Evolutionary conservation across 2,888 invertebrate genomes (phyloP).

Genomic region (Pilophorus perplexus): DNA sequence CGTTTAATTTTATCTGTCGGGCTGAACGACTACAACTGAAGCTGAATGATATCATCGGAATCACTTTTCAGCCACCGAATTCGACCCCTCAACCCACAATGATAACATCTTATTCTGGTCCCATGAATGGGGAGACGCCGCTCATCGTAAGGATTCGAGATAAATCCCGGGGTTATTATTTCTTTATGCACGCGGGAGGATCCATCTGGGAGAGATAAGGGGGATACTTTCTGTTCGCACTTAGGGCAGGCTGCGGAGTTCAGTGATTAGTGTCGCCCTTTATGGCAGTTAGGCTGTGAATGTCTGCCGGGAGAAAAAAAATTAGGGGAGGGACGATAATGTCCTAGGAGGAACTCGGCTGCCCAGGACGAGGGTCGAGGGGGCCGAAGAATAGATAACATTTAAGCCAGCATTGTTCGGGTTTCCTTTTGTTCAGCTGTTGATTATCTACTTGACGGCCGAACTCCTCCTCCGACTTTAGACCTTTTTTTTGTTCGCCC

Average conservation of each 20-base stretch:
- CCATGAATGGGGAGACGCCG: slow-evolving; percentile 4
- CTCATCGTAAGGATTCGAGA: neutral
- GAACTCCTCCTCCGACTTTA: neutral
- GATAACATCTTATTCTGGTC: neutral
- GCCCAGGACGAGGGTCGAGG: slow-evolving; percentile 10
- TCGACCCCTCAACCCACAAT: too few relatives aligned
- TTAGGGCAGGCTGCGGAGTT: slow-evolving; percentile 14
- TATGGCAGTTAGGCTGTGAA: slow-evolving; percentile 25
- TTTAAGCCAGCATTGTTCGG: slow-evolving; percentile 34
- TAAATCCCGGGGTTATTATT: slow-evolving; percentile 4
- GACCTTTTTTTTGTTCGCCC: slow-evolving; percentile 1
- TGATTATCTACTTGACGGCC: slow-evolving; percentile 39
- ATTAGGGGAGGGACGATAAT: slow-evolving; percentile 20
- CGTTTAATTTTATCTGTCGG: too few relatives aligned
- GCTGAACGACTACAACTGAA: too few relatives aligned
- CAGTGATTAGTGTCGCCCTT: slow-evolving; percentile 34
- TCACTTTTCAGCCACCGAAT: too few relatives aligned
- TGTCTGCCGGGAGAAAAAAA: slow-evolving; percentile 22
- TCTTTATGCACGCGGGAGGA: neutral
- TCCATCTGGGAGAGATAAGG: slow-evolving; percentile 13
- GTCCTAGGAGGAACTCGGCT: slow-evolving; percentile 17
- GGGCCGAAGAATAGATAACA: slow-evolving; percentile 37
- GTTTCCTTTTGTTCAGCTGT: slow-evolving; percentile 37
- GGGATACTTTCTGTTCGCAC: slow-evolving; percentile 2
- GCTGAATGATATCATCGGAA: too few relatives aligned